Conservation (phyloP, 2,797 vertebrate species). For the Pogonophryne albipinna region DNA sequence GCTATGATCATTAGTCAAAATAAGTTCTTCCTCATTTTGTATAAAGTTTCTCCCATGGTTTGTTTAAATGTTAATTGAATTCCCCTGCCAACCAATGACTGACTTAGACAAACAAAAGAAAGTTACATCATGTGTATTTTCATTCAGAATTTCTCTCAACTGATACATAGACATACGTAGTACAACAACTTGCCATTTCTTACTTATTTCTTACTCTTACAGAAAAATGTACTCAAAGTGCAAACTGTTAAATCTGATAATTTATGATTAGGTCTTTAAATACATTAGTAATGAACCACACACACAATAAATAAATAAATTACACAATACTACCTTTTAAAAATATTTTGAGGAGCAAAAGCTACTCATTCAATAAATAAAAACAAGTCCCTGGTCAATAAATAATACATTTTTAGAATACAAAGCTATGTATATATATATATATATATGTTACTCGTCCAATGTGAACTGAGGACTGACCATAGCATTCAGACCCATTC, state of each 20-base stretch:
- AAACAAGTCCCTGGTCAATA: slow-evolving; percentile 23
- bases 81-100: not conserved
- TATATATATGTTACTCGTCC: slow-evolving; percentile 50
- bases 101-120: slow-evolving; percentile 11
- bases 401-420: not conserved
- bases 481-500: slow-evolving; percentile 64
- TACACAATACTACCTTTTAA: slow-evolving; percentile 7
- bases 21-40: not conserved
- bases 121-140: slow-evolving; percentile 41
- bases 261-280: slow-evolving; percentile 23
- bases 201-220: not conserved
- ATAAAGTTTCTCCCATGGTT: not conserved
- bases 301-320: slow-evolving; percentile 70
- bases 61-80: not conserved
- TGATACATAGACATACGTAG: slow-evolving; percentile 9
- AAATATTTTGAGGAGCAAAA: slow-evolving; percentile 16
- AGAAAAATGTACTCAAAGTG: slow-evolving; percentile 10
- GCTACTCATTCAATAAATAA: slow-evolving; percentile 6
- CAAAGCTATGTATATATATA: not conserved
- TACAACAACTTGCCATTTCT: slow-evolving; percentile 23
- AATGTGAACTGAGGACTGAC: slow-evolving; percentile 78
- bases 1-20: not conserved
- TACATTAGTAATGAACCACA: slow-evolving; percentile 19
- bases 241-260: not conserved
- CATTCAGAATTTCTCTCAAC: slow-evolving; percentile 21